Percentiles rank a stretch among this genome's conserved stretches.
These are phyloP conservation scores for Dexiosoma caninum DNA, from an alignment of 2,888 invertebrate species.

Conservation along the genomic window DNA sequence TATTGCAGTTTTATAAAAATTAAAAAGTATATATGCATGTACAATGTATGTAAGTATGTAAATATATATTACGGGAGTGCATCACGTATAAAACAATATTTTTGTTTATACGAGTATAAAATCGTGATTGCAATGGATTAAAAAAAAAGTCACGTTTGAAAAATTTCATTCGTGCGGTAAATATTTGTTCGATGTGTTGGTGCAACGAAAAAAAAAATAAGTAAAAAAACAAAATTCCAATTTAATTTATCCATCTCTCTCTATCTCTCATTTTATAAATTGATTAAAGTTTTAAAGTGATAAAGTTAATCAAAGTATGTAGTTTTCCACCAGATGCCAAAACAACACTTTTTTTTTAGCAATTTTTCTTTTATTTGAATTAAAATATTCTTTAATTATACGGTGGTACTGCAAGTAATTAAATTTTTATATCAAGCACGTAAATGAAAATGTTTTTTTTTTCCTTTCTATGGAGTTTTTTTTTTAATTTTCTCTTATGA, in stretches of 20 bases:
- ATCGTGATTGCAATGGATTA: conserved; percentile 59
- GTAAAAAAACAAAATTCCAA: no score
- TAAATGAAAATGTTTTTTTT: not conserved
- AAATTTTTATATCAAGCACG: not conserved
- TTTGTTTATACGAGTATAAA: conserved; percentile 18
- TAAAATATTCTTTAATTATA: not conserved
- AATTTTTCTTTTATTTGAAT: not conserved
- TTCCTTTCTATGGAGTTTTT: no score
- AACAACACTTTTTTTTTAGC: not conserved
- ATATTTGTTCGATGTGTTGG: not conserved
- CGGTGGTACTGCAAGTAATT: not conserved
- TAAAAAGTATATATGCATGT: not conserved
- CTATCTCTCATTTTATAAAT: conserved; percentile 9
- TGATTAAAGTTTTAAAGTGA: conserved; percentile 40
- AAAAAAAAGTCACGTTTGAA: conserved; percentile 61
- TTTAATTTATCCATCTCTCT: conserved; percentile 19
- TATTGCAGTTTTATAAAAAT: conserved; percentile 8
- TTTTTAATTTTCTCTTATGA: no score
- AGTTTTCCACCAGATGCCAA: not conserved
- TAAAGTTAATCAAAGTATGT: conserved; percentile 3
- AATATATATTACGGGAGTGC: not conserved
- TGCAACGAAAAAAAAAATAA: not conserved
- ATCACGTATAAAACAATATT: conserved; percentile 37
- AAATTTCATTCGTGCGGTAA: not conserved
- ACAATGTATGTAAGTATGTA: not conserved